phyloP scores from a whole-genome alignment of 2,797 vertebrate species.

The Mormyrops boulengeri region DNA sequence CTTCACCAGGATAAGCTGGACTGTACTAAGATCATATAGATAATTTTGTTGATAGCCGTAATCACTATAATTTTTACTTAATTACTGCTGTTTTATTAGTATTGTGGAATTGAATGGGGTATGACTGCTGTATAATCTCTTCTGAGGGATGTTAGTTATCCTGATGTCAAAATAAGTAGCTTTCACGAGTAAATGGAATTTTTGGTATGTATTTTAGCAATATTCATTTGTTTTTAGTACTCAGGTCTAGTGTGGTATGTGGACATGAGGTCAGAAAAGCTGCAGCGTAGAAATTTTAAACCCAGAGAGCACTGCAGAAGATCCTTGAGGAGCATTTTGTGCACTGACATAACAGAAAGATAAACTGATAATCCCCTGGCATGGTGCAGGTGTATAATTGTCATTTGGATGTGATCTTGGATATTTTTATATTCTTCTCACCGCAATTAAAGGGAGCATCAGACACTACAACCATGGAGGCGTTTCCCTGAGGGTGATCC shows the following conservation, averaged over 20 bases:
- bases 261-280: not conserved
- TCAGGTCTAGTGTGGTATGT: not conserved
- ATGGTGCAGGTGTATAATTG: not conserved
- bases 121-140: conserved; percentile 12
- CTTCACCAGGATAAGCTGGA: not conserved
- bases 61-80: not conserved
- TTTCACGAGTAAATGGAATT: conserved; percentile 3
- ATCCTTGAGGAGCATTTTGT: not conserved
- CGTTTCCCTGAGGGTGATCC: not conserved
- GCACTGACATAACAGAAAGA: not conserved
- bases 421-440: not conserved
- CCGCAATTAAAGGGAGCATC: not conserved
- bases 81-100: not conserved
- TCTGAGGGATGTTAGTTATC: conserved; percentile 5
- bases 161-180: conserved; percentile 4
- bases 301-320: too few species aligned
- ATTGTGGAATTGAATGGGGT: not conserved
- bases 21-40: not conserved
- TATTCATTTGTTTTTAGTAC: not conserved
- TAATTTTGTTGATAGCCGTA: not conserved
- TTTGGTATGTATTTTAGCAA: not conserved
- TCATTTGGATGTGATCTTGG: not conserved
- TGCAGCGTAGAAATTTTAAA: not conserved
- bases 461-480: not conserved
- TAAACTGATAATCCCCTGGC: not conserved